Conservation (phyloP, 2,888 invertebrate genomes). For the Callosobruchus maculatus region DNA sequence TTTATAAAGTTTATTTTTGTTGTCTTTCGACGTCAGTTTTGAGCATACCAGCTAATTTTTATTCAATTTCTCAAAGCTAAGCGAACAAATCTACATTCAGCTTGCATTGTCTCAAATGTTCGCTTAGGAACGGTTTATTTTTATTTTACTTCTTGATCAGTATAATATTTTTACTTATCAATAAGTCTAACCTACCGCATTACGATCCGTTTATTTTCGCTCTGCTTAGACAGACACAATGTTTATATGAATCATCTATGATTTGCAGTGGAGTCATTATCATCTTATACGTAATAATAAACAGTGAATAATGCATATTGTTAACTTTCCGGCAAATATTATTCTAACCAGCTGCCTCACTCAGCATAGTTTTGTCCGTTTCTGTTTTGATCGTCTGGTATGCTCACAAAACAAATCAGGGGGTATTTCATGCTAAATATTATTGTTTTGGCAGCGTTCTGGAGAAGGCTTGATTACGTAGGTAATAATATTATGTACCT, state of each 20-base stretch:
- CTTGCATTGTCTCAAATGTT: no score
- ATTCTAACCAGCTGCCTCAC: not conserved
- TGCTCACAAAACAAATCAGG: not conserved
- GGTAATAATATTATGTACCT: not conserved
- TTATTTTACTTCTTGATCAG: no score
- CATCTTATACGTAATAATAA: not conserved
- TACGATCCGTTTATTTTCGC: not conserved
- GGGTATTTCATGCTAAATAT: not conserved
- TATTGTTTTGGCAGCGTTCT: not conserved
- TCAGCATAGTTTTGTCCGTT: not conserved
- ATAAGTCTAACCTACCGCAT: no score
- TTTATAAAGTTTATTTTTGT: no score
- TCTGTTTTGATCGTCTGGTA: not conserved
- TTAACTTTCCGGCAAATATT: not conserved
- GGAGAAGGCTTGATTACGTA: not conserved
- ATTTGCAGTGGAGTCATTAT: not conserved
- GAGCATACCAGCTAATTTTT: no score
- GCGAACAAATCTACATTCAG: no score
- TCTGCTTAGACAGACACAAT: not conserved
- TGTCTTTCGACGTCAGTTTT: no score
- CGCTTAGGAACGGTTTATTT: no score
- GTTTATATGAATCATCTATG: not conserved
- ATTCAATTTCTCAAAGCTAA: no score
- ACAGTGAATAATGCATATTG: not conserved
- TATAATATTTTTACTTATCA: no score